phyloP scores from a whole-genome alignment of 2,113 vertebrate genomes.

The Elephantulus edwardii region DNA sequence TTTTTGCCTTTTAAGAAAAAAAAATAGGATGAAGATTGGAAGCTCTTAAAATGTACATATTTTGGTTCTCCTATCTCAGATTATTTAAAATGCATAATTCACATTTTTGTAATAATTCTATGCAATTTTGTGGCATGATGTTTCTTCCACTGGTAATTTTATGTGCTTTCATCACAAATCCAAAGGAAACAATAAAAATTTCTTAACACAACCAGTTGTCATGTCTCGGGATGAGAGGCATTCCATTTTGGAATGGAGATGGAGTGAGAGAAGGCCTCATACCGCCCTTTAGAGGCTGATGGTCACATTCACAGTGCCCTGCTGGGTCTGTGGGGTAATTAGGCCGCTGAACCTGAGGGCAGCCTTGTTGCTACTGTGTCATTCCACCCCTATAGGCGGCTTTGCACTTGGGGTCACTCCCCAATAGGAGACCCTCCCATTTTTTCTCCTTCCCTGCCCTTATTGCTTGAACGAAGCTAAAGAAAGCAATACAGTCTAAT shows the following conservation, averaged over 20 bases:
- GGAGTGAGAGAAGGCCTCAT: background rate
- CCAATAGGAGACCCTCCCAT: no score
- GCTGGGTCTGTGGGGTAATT: no score
- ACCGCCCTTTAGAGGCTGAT: background rate
- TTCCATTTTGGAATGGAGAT: background rate
- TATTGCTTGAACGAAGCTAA: constrained; percentile 5
- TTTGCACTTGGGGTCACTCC: background rate
- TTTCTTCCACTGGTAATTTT: constrained; percentile 92
- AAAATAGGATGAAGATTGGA: constrained; percentile 81
- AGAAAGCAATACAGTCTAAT: background rate
- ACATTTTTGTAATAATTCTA: constrained; percentile 92
- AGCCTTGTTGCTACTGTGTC: background rate
- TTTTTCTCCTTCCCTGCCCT: background rate
- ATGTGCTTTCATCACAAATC: constrained; percentile 91
- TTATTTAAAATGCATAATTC: constrained; percentile 87
- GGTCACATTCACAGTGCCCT: background rate
- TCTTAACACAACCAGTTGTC: constrained; percentile 83
- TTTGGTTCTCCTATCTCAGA: constrained; percentile 83
- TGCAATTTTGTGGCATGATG: constrained; percentile 94
- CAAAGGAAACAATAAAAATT: constrained; percentile 90
- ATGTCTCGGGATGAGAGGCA: constrained; percentile 34
- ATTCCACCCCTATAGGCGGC: background rate
- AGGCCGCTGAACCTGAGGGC: background rate
- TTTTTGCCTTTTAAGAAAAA: constrained; percentile 82
- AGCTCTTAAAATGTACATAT: constrained; percentile 86